Percentiles rank a stretch among this genome's conserved stretches.
These are phyloP conservation scores for Lutraria rhynchaena DNA, from an alignment of 1,140 invertebrate genomes.

Conservation along the genomic window DNA sequence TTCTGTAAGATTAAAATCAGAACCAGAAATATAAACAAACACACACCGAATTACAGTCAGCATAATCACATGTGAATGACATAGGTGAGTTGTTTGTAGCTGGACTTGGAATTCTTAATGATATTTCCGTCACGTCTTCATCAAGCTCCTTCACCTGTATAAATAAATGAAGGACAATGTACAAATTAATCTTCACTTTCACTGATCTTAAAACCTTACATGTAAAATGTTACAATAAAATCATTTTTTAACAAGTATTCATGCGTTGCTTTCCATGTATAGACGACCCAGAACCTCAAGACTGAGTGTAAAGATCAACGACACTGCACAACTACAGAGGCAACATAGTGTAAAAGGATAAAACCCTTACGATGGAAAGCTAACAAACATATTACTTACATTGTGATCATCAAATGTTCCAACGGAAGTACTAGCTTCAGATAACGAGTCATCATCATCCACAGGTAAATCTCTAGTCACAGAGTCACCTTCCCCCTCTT, in stretches of 20 bases:
- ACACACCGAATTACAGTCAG: constrained; percentile 88
- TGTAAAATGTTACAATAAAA: no score
- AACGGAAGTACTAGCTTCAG: constrained; percentile 61
- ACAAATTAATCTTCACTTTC: no score
- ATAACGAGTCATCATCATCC: constrained; percentile 57
- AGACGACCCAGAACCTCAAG: no score
- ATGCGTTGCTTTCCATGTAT: no score
- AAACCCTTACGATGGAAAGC: no score
- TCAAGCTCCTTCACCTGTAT: constrained; percentile 50
- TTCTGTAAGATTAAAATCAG: no score
- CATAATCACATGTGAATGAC: constrained; percentile 86
- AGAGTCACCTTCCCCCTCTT: constrained; percentile 40
- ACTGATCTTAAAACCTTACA: no score
- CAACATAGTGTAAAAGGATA: no score
- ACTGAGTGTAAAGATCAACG: no score
- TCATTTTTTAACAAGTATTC: no score
- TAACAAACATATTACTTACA: constrained; percentile 20
- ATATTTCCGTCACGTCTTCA: constrained; percentile 26
- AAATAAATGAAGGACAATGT: no score
- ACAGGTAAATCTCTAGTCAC: constrained; percentile 8
- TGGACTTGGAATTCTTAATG: constrained; percentile 34
- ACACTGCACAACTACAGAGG: no score
- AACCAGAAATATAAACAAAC: constrained; percentile 27
- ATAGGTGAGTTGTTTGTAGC: constrained; percentile 75
- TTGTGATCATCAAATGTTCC: constrained; percentile 62